Evolutionary conservation across 2,113 vertebrate species (phyloP), one percentile per base, ranked within the genome.

Genomic region (Hyaena hyaena): DNA sequence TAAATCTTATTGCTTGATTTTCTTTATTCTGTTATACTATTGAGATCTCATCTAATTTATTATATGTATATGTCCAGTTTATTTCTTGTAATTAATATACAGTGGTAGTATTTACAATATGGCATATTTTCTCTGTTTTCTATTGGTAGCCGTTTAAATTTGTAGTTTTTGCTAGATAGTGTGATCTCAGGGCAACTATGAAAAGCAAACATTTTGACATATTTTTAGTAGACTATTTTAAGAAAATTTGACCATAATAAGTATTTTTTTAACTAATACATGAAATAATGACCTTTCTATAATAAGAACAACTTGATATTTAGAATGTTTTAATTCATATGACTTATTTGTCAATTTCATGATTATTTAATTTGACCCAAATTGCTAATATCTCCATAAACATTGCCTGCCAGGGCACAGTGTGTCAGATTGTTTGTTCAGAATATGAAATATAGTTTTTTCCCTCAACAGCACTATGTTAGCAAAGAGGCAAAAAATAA

Each of bases 401-500:
- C 48, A 73, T 50, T 97, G 87, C 87, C 69, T 95, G 35, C 58
- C 28, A 95, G 79, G 87, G 83, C 84, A 96, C 21, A 81, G 24
- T 90, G 63, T 97, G 76, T 43, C 88, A 81, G 9, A 93, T 83
- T 81, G 79, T 39, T 88, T 95, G 35, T 91, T 91, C 73, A 86
- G 85, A 85, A 28, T 94, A 71, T 96, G 81, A 92, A 93, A 81
- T 95, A 95, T 63, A 93, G 89, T 74, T 65, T 97, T 96, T 98
- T 96, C 53, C 66, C 96, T 98, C 97, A 96, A 84, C 94, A 97
- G 88, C 97, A 88, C 97, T 97, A 93, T 96, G 88, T 98, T 98
- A 98, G 97, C 98, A 98, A 98, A 74, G 98, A 98, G 98, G 97
- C 98, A 98, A 79, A 98, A 89, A 97, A 86, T 97, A 97, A 95